Conservation (phyloP, 2,888 invertebrate genomes). For the Acrobasis repandana region DNA sequence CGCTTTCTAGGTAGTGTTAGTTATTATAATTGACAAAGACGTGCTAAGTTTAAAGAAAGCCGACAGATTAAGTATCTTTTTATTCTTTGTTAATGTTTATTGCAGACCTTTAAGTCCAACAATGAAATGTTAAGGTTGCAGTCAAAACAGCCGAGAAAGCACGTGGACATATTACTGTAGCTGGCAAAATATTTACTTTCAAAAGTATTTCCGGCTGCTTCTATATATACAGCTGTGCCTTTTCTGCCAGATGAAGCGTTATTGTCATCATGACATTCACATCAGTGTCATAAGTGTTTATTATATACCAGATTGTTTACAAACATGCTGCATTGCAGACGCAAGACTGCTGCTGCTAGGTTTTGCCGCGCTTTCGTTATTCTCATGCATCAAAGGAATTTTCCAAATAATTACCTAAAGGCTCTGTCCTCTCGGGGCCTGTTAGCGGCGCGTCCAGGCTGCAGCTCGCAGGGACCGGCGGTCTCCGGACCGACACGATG, state of each 20-base stretch:
- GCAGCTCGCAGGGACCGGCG: constrained; percentile 69
- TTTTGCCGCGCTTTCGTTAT: constrained; percentile 28
- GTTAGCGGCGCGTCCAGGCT: constrained; percentile 72
- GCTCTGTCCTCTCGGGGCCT: constrained; percentile 73
- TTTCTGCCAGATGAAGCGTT: constrained; percentile 29
- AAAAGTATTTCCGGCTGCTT: background rate
- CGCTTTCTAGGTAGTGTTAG: background rate
- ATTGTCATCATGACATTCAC: constrained; percentile 34
- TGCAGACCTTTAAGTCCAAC: constrained; percentile 1
- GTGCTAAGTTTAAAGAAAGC: constrained; percentile 9
- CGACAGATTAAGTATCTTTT: background rate
- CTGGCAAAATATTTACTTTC: background rate
- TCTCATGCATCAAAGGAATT: constrained; percentile 39
- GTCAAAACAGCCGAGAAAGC: constrained; percentile 3
- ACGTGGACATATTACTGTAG: constrained; percentile 16
- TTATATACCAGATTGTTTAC: constrained; percentile 49
- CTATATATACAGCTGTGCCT: background rate
- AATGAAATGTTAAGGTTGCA: background rate
- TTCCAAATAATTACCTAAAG: constrained; percentile 75
- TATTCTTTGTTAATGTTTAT: constrained; percentile 13
- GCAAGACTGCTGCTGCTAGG: too few relatives aligned
- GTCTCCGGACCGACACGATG: constrained; percentile 78
- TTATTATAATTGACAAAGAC: constrained; percentile 4
- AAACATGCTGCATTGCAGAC: constrained; percentile 51
- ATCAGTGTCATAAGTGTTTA: constrained; percentile 31